Evolutionary conservation across 2,888 invertebrate genomes (phyloP), one percentile per base, ranked within the genome.

Genomic region (Mongoloraphidia duomilia): DNA sequence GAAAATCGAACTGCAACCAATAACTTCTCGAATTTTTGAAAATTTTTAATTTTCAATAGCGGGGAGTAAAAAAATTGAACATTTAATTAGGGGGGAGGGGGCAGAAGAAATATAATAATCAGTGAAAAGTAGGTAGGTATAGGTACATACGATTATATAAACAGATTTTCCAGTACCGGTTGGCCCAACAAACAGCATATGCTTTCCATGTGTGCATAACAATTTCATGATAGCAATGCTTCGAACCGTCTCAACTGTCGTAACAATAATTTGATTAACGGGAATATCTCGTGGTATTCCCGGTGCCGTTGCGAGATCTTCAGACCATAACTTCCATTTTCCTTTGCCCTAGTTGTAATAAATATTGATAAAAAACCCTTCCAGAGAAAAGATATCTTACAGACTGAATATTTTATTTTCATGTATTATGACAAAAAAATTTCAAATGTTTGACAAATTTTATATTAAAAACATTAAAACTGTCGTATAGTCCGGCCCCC

Each of bases 131-230:
- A 17, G 4, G 38, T 53, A 64, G 71, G 68, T 64, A 81, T 26
- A 17, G 4, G 38, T 53, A 64, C 71, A 68, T 64, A 81, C 80
- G 61, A 84, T 83, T 13, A 85, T 82, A 57, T 94, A 92, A 43
- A 86, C 85, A 6, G 93, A 91, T 68, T 96, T 96, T 49, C 95
- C 95, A 0, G 95, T 95, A 36, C 95, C 92, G 0, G 95, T 94
- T 0, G 94, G 92, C 1, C 95, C 96, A 1, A 92, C 86, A 65
- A 93, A 78, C 74, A 95, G 80, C 41, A 87, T 72, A 0, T 88
- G 79, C 60, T 92, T 94, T 11, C 82, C 75, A 62, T 93, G 88
- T 14, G 77, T 78, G 0, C 93, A 80, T 41, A 95, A 67, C 35
- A 91, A 69, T 55, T 79, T 79, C 69, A 94, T 82, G 1, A 96